phyloP scores from a whole-genome alignment of 2,888 invertebrate genomes.

The Tetragnatha montana region DNA sequence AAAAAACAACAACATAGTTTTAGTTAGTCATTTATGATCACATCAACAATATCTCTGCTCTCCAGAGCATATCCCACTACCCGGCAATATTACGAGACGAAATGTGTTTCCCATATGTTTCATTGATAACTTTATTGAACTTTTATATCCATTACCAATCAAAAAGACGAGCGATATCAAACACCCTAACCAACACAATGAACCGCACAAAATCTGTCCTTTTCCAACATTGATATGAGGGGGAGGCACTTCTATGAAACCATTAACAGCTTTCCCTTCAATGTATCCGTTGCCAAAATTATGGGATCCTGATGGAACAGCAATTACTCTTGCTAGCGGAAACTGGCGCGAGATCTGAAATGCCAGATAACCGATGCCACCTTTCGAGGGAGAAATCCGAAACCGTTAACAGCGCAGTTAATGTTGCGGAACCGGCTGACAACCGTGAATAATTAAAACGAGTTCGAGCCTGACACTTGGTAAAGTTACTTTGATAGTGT shows the following conservation, averaged over 20 bases:
- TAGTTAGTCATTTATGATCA: no score
- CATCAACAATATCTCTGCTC: no score
- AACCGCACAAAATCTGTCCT: neutral
- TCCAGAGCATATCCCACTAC: no score
- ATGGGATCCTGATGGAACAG: constrained; percentile 5
- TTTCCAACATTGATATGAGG: neutral
- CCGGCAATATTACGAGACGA: no score
- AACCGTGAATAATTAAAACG: constrained; percentile 57
- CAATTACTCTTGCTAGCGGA: constrained; percentile 56
- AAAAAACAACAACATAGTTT: no score
- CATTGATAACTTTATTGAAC: no score
- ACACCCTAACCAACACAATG: neutral
- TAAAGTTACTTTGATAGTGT: neutral
- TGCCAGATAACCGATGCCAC: constrained; percentile 35
- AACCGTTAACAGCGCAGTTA: constrained; percentile 36
- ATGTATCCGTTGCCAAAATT: neutral
- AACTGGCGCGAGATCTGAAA: constrained; percentile 35
- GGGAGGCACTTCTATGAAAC: neutral
- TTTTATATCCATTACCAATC: no score
- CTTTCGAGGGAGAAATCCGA: constrained; percentile 17
- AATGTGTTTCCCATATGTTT: no score
- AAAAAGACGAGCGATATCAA: no score
- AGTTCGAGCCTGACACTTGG: constrained; percentile 12
- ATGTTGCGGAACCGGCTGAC: constrained; percentile 59
- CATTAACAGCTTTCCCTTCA: neutral